Conservation (phyloP, 2,113 vertebrate genomes). For the Numida meleagris region DNA sequence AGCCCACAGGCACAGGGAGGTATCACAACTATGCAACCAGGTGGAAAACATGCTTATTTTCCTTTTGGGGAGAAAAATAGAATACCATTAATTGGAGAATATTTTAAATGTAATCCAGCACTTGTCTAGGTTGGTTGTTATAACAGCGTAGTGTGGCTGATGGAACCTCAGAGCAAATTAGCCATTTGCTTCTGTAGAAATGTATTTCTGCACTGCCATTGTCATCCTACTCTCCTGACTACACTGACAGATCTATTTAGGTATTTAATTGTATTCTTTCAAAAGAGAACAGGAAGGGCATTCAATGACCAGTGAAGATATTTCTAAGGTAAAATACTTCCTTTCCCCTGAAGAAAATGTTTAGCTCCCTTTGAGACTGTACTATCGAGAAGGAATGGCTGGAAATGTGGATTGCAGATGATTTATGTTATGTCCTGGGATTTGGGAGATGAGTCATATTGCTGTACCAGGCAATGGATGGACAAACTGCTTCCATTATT, state of each 20-base stretch:
- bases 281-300: constrained; percentile 1
- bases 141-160: neutral
- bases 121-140: constrained; percentile 32
- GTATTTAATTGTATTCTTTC: constrained; percentile 19
- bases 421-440: neutral
- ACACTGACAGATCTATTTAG: constrained; percentile 20
- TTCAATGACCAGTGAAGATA: neutral
- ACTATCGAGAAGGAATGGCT: constrained; percentile 1
- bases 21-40: neutral
- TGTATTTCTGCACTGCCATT: neutral
- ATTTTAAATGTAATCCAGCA: neutral
- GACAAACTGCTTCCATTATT: neutral
- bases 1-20: neutral
- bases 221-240: neutral
- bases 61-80: constrained; percentile 12
- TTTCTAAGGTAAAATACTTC: constrained; percentile 14
- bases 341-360: neutral
- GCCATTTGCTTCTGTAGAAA: neutral
- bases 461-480: constrained; percentile 6
- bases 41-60: neutral
- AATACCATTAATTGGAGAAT: constrained; percentile 13
- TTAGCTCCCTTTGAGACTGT: neutral
- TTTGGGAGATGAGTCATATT: neutral
- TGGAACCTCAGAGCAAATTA: neutral
- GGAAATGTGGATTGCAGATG: constrained; percentile 28